Percentiles rank a stretch among this genome's conserved stretches.
Evolutionary conservation across 1,140 invertebrate genomes (phyloP).

Genomic region (Rhagoletis zephyria): DNA sequence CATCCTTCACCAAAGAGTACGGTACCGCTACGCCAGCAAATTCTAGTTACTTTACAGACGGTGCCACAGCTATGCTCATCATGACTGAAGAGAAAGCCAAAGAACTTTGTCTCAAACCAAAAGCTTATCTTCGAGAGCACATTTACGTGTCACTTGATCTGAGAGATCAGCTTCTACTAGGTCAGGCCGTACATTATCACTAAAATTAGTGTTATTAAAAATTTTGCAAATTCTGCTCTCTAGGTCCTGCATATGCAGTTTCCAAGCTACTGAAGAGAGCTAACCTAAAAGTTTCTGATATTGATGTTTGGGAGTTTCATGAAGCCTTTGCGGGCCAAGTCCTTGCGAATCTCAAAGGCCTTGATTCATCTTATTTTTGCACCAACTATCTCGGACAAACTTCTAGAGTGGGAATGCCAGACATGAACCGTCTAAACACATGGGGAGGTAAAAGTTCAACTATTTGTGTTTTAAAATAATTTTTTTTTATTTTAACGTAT

Average conservation of each 20-base stretch:
- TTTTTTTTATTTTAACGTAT: too few relatives aligned
- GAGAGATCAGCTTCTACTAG: constrained; percentile 94
- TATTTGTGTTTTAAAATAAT: too few relatives aligned
- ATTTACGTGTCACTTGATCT: constrained; percentile 97
- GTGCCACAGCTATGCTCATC: constrained; percentile 95
- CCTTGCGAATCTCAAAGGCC: constrained; percentile 95
- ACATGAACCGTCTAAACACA: constrained; percentile 93
- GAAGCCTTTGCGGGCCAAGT: constrained; percentile 99
- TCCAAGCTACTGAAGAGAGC: too few relatives aligned
- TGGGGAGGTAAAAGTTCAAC: too few relatives aligned
- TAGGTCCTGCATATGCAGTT: too few relatives aligned
- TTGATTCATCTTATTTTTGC: constrained; percentile 99
- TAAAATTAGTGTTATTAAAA: too few relatives aligned
- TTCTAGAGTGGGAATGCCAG: constrained; percentile 88
- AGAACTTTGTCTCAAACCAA: constrained; percentile 87
- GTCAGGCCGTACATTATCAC: constrained; percentile 95
- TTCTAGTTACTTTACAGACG: constrained; percentile 96
- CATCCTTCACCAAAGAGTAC: constrained; percentile 98
- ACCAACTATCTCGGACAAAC: constrained; percentile 87
- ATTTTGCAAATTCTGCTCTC: too few relatives aligned
- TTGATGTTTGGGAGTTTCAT: constrained; percentile 98
- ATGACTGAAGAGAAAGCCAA: constrained; percentile 93
- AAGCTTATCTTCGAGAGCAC: constrained; percentile 92
- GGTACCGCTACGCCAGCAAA: constrained; percentile 98
- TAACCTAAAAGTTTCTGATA: too few relatives aligned